Evolutionary conservation across 2,888 invertebrate genomes (phyloP), one percentile per base, ranked within the genome.

Genomic region (Pandemis cinnamomeana): DNA sequence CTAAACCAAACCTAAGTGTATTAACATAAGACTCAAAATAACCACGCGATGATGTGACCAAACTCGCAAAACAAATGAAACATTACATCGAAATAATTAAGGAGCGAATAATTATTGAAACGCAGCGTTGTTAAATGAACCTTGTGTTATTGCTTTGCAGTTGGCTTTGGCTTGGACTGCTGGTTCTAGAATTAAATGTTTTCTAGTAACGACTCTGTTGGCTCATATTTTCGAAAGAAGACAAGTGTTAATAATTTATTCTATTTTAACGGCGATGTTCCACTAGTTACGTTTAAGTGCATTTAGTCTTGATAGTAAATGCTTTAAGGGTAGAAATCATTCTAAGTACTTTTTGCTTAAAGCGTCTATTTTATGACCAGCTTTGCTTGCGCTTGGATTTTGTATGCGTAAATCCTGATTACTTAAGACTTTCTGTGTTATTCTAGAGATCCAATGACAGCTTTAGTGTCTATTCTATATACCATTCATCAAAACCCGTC

Each of bases 221-320:
- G 83, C 84, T 76, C 70, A 85, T 87, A 89, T 91, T 90, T 89
- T 85, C 84, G 85, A 88, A 88, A 89, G 85, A 86, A 88, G 90
- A 89, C 90, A 91, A 88, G 90, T 88, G 89, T 90, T 88, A 87
- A 90, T 90, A 89, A 91, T 91, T 89, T 90, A 91, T 91, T 88
- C 86, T 84, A 84, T 86, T 90, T 83, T 86, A 82, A 74, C 70
- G 60, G 70, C 61, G 70, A 70, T 53, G 67, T 68, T 68, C 7
- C 20, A 27, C 11, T 68, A 58, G 66, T 70, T 63, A 60, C 42
- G 66, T 46, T 63, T 63, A 7, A 63, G 20, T 74, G 61, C 70
- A 64, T 66, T 73, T 67, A 61, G 20, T 62, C 53, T 51, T 10
- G 51, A 60, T 70, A 53, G 42, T 7, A 55, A 71, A 71, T 36